phyloP scores from a whole-genome alignment of 2,797 vertebrate species.

The Cottoperca gobio region DNA sequence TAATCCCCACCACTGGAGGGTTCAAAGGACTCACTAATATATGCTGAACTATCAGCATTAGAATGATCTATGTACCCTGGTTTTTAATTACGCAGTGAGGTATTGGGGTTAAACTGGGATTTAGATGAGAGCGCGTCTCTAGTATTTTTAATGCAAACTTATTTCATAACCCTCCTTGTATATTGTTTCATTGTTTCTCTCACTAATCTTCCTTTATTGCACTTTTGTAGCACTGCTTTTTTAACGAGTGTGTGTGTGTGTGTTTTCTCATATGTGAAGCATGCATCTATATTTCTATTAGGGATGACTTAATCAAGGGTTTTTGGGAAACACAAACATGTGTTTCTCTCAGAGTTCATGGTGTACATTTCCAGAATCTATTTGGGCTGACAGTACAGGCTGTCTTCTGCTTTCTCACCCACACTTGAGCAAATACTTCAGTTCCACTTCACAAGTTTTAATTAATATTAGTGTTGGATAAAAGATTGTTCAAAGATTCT shows the following conservation, averaged over 20 bases:
- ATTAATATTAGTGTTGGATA: slow-evolving; percentile 6
- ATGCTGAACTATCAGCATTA: slow-evolving; percentile 41
- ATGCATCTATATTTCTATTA: background rate
- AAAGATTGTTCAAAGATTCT: slow-evolving; percentile 29
- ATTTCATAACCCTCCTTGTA: slow-evolving; percentile 8
- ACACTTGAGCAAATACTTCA: slow-evolving; percentile 11
- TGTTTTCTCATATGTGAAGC: background rate
- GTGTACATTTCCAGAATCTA: background rate
- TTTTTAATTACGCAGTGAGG: slow-evolving; percentile 51
- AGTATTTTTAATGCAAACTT: slow-evolving; percentile 26
- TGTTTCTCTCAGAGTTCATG: background rate
- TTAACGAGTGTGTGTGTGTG: slow-evolving; percentile 8
- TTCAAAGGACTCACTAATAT: slow-evolving; percentile 67
- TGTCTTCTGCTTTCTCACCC: slow-evolving; percentile 10
- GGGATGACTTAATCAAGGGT: background rate
- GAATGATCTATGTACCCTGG: slow-evolving; percentile 38
- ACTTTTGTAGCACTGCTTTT: background rate
- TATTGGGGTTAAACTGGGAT: slow-evolving; percentile 78
- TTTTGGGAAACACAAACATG: background rate
- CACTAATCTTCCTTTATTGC: background rate
- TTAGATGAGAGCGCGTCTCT: slow-evolving; percentile 31
- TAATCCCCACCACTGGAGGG: slow-evolving; percentile 63
- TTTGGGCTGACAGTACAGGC: slow-evolving; percentile 1
- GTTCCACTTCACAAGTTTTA: slow-evolving; percentile 30
- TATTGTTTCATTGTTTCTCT: slow-evolving; percentile 43